Conservation (phyloP, 2,888 invertebrate species). For the Macaria notata region DNA sequence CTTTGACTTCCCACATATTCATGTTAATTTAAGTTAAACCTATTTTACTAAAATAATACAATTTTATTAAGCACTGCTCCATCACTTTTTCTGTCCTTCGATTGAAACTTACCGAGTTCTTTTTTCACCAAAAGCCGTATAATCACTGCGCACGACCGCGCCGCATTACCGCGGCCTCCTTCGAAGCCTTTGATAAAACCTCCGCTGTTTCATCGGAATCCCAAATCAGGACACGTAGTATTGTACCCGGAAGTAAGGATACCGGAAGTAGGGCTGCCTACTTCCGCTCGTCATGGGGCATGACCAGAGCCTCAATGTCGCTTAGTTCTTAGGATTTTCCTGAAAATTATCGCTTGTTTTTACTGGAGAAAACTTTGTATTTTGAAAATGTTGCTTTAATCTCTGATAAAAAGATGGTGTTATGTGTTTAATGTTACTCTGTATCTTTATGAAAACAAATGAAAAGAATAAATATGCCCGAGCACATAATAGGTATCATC, state of each 20-base stretch:
- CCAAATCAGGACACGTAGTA: slow-evolving; percentile 29
- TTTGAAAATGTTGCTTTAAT: too few relatives aligned
- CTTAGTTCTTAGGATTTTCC: background rate
- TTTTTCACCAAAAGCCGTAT: slow-evolving; percentile 3
- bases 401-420: too few relatives aligned
- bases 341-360: background rate
- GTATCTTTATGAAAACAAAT: too few relatives aligned
- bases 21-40: too few relatives aligned
- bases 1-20: too few relatives aligned
- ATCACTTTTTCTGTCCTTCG: slow-evolving; percentile 1
- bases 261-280: background rate
- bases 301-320: background rate
- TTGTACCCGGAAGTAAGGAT: background rate
- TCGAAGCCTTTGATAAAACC: slow-evolving; percentile 25
- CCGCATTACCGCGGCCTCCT: slow-evolving; percentile 20
- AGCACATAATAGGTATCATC: too few relatives aligned
- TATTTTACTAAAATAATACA: too few relatives aligned
- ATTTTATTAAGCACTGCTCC: background rate
- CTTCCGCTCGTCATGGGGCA: background rate
- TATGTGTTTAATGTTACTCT: too few relatives aligned
- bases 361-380: background rate
- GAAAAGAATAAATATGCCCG: too few relatives aligned
- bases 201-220: slow-evolving; percentile 27
- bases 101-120: slow-evolving; percentile 8
- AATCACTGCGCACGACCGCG: slow-evolving; percentile 22